These are phyloP conservation scores for Psittacula derbiana DNA, from an alignment of 2,797 vertebrate species.

Conservation along the genomic window DNA sequence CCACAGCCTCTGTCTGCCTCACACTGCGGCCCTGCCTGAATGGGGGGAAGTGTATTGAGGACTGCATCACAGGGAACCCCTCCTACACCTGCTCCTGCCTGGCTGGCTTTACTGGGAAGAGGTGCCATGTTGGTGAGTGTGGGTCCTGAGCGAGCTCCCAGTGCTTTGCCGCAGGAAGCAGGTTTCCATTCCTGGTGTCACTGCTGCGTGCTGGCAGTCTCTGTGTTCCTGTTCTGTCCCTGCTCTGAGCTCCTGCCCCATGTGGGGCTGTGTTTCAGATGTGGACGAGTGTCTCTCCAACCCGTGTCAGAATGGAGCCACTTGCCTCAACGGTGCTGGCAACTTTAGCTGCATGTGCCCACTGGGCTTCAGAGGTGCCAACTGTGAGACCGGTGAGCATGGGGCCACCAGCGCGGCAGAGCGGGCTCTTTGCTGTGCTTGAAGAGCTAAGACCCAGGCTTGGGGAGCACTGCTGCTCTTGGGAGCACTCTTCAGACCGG, in stretches of 20 bases:
- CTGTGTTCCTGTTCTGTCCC: not conserved
- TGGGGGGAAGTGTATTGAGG: conserved; percentile 92
- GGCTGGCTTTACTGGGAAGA: conserved; percentile 89
- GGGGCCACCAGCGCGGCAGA: fast-evolving
- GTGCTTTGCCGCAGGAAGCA: fast-evolving
- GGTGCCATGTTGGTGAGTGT: conserved; percentile 90
- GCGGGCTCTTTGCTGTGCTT: not conserved
- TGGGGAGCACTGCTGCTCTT: not conserved
- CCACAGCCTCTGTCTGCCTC: conserved; percentile 89
- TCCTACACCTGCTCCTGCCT: conserved; percentile 96
- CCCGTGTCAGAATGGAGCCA: conserved; percentile 89
- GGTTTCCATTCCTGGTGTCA: fast-evolving
- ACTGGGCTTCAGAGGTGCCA: conserved; percentile 81
- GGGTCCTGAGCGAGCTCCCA: not conserved
- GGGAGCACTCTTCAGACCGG: not conserved
- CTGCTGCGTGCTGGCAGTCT: fast-evolving
- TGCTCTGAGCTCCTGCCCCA: not conserved
- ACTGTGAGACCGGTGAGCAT: conserved; percentile 73
- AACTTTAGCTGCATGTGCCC: conserved; percentile 87
- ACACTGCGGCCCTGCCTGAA: conserved; percentile 92
- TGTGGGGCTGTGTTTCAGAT: conserved; percentile 75
- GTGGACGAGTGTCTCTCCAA: conserved; percentile 89
- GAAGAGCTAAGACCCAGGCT: not conserved
- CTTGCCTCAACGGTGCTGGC: conserved; percentile 83
- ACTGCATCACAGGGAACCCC: conserved; percentile 93